phyloP scores from a whole-genome alignment of 2,113 vertebrate genomes.

The Mixornis gularis region DNA sequence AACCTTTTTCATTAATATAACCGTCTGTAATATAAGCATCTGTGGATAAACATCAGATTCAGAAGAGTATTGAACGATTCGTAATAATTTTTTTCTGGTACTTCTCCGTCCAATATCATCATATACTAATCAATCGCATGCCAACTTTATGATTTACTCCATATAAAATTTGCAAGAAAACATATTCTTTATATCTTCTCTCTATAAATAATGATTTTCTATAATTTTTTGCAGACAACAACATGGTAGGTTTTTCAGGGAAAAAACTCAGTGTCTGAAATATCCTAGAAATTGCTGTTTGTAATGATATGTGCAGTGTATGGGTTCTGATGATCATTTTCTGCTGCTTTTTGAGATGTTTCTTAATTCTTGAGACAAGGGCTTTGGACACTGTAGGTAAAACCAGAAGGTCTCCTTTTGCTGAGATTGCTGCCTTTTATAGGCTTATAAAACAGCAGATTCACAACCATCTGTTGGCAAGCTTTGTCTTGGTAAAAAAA shows the following conservation, averaged over 20 bases:
- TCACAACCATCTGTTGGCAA: not conserved
- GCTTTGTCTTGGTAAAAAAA: fast-evolving
- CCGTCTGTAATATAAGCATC: not conserved
- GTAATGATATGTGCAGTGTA: not conserved
- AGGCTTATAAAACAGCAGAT: not conserved
- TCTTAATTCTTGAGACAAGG: not conserved
- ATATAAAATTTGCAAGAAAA: not conserved
- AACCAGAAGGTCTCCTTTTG: not conserved
- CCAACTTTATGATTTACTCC: not conserved
- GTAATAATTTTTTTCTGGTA: not conserved
- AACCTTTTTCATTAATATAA: not conserved
- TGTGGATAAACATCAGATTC: not conserved
- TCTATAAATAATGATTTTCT: not conserved
- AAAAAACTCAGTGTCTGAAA: not conserved
- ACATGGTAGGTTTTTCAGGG: not conserved
- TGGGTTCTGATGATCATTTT: not conserved
- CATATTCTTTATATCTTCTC: not conserved
- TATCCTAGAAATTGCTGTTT: not conserved
- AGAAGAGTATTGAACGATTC: not conserved
- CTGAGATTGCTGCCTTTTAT: not conserved
- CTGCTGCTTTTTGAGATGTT: not conserved
- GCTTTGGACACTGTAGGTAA: not conserved
- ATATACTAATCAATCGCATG: not conserved
- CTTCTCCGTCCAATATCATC: not conserved
- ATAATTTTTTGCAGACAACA: not conserved